Base-by-base conservation (phyloP, 2,888 invertebrate genomes). In the Acleris holmiana region DNA sequence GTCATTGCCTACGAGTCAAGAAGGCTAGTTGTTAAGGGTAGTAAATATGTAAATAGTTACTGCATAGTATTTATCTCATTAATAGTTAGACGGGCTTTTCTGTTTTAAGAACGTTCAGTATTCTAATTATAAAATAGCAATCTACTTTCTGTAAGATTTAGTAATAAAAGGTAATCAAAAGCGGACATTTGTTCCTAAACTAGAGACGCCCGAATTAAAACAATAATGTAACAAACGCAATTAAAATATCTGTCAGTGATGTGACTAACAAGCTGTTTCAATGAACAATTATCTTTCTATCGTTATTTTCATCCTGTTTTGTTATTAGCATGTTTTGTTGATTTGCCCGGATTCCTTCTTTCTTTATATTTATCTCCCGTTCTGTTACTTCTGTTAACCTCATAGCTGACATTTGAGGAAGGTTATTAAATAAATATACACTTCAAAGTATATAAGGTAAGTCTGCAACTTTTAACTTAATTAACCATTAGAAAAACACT, bases 311-410 rank as follows among this genome's bases (percentile, higher is more conserved):
- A 59, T 71, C 61, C 72, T 72, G 73, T 71, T 62, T 59, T 68
- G 65, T 58, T 73, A 67, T 70, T 76, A 74, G 80, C 77, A 70
- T 74, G 77, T 76, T 73, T 82, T 86, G 77, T 85, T 79, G 85
- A 86, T 88, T 88, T 88, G 86, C 85, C 87, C 59, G 65, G 59
- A 55, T 35, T 55, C 19, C 21, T 79, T 69, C 71, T 74, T 66
- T 55, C 68, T 58, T 65, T 63, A 23, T 58, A 59, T 41, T n/a
- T 21, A 53, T 35, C 54, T 51, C 41, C 35, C 35, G 10, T 59
- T 60, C 50, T 66, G 10, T 55, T 65, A 53, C 57, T 67, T 72
- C 7, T 44, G 5, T 44, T n/a, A 15, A 0, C 44, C 7, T 44
- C 4, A 17, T 44, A 44, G 19, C 18, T 21, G 35, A 4, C 21